Conservation (phyloP, 2,888 invertebrate species). For the Apeira syringaria region DNA sequence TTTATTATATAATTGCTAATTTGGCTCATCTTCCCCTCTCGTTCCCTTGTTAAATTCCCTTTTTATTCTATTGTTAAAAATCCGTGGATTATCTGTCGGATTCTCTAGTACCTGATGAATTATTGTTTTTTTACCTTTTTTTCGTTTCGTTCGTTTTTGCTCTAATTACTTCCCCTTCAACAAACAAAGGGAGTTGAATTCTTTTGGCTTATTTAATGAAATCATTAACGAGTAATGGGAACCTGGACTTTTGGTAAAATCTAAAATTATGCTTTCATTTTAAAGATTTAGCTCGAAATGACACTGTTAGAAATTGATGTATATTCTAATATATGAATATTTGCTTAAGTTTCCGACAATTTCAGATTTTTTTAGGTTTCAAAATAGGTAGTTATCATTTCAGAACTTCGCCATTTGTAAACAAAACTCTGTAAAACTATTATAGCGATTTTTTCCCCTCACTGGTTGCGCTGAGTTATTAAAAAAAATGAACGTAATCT, state of each 20-base stretch:
- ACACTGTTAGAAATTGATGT: too few relatives aligned
- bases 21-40: constrained; percentile 51
- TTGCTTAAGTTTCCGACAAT: too few relatives aligned
- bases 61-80: constrained; percentile 58
- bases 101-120: constrained; percentile 68
- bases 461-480: too few relatives aligned
- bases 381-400: too few relatives aligned
- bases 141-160: constrained; percentile 57
- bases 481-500: too few relatives aligned
- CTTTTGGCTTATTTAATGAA: constrained; percentile 13
- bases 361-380: too few relatives aligned
- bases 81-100: constrained; percentile 52
- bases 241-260: neutral
- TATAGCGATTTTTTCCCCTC: too few relatives aligned
- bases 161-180: constrained; percentile 76
- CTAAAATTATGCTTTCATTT: too few relatives aligned
- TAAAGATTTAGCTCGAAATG: neutral
- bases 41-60: constrained; percentile 42
- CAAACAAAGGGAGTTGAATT: constrained; percentile 56
- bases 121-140: constrained; percentile 62
- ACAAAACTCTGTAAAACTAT: too few relatives aligned
- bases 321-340: too few relatives aligned
- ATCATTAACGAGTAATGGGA: constrained; percentile 10
- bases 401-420: too few relatives aligned
- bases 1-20: constrained; percentile 79